These are phyloP conservation scores for Aurelia sp. DNA, from an alignment of 30 jellyfish, hydroid and myxozoan genomes.

Conservation along the genomic window DNA sequence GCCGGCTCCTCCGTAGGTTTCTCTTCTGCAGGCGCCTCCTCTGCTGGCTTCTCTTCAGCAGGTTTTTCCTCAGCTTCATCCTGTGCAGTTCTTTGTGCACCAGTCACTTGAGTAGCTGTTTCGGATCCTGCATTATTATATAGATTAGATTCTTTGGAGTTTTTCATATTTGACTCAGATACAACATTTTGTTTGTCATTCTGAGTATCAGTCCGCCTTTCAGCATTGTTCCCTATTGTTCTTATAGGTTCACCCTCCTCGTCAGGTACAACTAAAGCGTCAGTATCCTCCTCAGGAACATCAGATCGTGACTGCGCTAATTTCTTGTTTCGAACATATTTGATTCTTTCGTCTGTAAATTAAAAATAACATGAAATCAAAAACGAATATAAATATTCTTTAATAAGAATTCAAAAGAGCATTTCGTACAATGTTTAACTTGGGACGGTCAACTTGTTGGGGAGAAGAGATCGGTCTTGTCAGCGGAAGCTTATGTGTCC, in stretches of 20 bases:
- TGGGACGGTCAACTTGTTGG: no score
- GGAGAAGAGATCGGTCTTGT: no score
- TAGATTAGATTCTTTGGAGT: background rate
- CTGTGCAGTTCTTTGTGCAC: constrained; percentile 40
- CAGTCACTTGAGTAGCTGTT: constrained; percentile 10
- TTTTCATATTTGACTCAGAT: constrained; percentile 31
- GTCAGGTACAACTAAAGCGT: constrained; percentile 65
- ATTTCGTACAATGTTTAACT: no score
- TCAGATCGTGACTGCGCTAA: constrained; percentile 53
- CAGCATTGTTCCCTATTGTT: constrained; percentile 37
- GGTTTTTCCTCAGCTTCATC: constrained; percentile 33
- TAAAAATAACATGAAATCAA: background rate
- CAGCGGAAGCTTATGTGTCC: no score
- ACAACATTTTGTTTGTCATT: constrained; percentile 15
- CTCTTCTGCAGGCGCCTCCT: constrained; percentile 28
- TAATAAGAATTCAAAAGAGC: no score
- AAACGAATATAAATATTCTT: no score
- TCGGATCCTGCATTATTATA: constrained; percentile 8
- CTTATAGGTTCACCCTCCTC: constrained; percentile 54
- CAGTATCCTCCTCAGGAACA: constrained; percentile 77
- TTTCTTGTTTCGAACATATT: constrained; percentile 21
- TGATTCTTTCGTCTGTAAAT: constrained; percentile 39
- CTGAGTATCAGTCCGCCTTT: constrained; percentile 39
- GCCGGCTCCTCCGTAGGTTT: constrained; percentile 39
- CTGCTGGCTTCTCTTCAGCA: constrained; percentile 21